phyloP scores from a whole-genome alignment of 2,113 vertebrate species.

The Jaculus jaculus region DNA sequence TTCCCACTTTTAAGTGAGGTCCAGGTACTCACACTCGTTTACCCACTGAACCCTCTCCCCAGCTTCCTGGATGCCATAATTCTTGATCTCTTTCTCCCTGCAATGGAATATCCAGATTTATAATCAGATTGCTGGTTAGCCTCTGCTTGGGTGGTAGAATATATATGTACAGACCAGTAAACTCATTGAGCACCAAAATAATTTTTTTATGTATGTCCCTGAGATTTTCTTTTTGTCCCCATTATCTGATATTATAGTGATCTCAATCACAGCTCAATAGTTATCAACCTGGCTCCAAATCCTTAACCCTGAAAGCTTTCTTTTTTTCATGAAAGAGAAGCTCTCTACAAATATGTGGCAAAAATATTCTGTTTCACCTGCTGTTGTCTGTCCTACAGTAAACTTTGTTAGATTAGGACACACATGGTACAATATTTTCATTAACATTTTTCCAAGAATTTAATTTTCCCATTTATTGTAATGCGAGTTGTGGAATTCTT shows the following conservation, averaged over 20 bases:
- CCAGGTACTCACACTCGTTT: too few species aligned
- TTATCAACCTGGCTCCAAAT: slow-evolving; percentile 7
- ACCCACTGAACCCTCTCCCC: too few species aligned
- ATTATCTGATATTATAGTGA: background rate
- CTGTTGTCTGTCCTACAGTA: background rate
- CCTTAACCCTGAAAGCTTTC: background rate
- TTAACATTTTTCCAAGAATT: slow-evolving; percentile 46
- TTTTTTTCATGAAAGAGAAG: slow-evolving; percentile 6
- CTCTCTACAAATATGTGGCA: background rate
- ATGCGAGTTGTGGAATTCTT: slow-evolving; percentile 3
- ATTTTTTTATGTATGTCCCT: background rate
- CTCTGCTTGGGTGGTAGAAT: background rate
- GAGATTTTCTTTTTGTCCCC: slow-evolving; percentile 20
- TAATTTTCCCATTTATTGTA: slow-evolving; percentile 44
- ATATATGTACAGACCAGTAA: background rate
- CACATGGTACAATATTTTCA: background rate
- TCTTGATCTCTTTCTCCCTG: background rate
- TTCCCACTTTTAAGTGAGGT: too few species aligned
- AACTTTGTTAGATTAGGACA: background rate
- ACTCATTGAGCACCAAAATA: background rate
- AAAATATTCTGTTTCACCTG: background rate
- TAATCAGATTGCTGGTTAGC: background rate
- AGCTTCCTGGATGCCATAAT: background rate
- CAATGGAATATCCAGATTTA: background rate
- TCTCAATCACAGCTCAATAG: background rate